Conservation (phyloP, 2,888 invertebrate genomes). For the Eristalis intricaria region DNA sequence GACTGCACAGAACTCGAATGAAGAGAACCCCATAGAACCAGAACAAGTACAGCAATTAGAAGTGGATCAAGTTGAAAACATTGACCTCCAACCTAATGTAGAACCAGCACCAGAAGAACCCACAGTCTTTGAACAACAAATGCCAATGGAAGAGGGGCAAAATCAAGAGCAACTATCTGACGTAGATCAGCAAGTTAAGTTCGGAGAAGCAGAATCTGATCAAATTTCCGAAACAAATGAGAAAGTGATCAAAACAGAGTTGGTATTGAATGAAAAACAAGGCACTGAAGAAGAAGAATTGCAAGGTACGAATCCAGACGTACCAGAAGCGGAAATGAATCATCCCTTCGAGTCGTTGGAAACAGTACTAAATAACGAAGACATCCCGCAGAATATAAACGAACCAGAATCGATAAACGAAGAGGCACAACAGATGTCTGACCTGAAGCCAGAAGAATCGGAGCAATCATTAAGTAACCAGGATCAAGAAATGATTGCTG, state of each 20-base stretch:
- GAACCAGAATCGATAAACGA: background rate
- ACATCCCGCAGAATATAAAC: background rate
- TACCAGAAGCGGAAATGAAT: background rate
- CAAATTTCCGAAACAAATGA: background rate
- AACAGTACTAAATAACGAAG: background rate
- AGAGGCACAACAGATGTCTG: background rate
- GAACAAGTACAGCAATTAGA: background rate
- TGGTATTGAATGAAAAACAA: background rate
- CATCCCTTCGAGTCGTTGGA: background rate
- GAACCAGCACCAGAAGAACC: background rate
- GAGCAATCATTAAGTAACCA: background rate
- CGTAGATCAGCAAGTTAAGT: background rate
- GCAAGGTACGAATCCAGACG: background rate
- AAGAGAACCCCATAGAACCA: background rate
- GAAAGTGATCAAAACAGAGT: background rate
- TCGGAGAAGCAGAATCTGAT: background rate
- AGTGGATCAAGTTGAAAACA: background rate
- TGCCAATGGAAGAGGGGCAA: background rate
- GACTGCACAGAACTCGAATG: background rate
- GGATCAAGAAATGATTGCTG: conserved; percentile 2
- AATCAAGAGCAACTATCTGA: background rate
- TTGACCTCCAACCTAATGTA: background rate
- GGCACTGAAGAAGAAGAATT: background rate
- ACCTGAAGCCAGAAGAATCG: conserved; percentile 7
- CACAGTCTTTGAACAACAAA: background rate